Evolutionary conservation across 30 jellyfish, hydroid and myxozoan species (phyloP), one percentile per base, ranked within the genome.

Genomic region (Chironex yamaguchii): DNA sequence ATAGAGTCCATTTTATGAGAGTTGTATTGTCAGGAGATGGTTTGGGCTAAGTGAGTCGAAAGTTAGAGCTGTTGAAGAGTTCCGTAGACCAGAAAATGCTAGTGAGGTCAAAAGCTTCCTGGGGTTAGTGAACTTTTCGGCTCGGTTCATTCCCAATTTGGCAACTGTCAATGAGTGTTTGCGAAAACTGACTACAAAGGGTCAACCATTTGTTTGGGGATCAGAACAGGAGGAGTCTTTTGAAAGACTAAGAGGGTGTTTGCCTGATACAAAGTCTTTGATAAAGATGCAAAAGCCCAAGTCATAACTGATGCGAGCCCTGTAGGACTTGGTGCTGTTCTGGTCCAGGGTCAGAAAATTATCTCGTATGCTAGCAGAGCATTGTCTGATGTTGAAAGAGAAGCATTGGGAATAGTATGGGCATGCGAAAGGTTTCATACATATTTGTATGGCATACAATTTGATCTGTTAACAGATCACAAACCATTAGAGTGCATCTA

Each of bases 311-410:
- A 85, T 58, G 92, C 91, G 26, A 72, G 85, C 42, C 90, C 90
- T 58, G 79, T 58, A 31, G 91, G 96, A 20, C 51, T 85, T 25
- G 90, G 96, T 54, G 96, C 89, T 23, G 86, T 85, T 50, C 49
- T 85, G 28, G 42, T 86, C 52, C 92, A 72, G 36, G 71, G 34
- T 67, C 91, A 86, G 53, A 62, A 58, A n/a, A 58, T 70, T 70
- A 9, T 22, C 21, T 25, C 33, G 24, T 34, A 81, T 67, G 71
- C 79, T 31, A 36, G 92, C 33, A 64, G 84, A 69, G 29, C 64
- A 4, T 68, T 82, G 30, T 25, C 93, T 34, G 88, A 68, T 21
- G 93, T 82, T 49, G 93, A 82, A 62, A 50, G 65, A 51, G 93
- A 82, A 36, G 93, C 87, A 1, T 26, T 82, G 30, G 88, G 80